phyloP scores from a whole-genome alignment of 2,888 invertebrate genomes.

The Eutolmus rufibarbis region DNA sequence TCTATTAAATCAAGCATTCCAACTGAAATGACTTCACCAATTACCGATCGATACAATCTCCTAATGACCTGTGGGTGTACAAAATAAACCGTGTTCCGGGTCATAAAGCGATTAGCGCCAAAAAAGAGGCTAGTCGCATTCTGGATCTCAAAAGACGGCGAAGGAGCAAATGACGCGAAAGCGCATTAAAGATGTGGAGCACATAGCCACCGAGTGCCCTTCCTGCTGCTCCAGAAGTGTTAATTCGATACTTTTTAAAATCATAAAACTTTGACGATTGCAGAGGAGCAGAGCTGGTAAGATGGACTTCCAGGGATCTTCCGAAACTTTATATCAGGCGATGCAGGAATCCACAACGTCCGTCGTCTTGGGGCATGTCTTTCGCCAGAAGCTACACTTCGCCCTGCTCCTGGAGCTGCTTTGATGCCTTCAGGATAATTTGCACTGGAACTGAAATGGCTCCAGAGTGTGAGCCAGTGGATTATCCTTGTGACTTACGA shows the following conservation, averaged over 20 bases:
- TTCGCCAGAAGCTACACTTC: not conserved
- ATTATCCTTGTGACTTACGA: not conserved
- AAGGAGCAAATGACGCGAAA: not conserved
- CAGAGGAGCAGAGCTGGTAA: not conserved
- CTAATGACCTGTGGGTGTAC: not conserved
- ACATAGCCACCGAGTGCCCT: not conserved
- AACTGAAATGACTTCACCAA: not conserved
- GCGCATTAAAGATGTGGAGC: not conserved
- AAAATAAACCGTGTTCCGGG: not conserved
- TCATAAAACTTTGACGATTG: not conserved
- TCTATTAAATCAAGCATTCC: not conserved
- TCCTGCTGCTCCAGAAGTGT: not conserved
- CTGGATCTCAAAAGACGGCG: not conserved
- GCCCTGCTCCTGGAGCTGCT: not conserved
- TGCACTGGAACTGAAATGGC: not conserved
- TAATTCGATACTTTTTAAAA: not conserved
- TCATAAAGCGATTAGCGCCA: not conserved
- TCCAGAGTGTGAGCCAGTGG: not conserved
- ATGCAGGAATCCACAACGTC: not conserved
- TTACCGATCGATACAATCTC: not conserved
- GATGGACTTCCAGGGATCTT: not conserved
- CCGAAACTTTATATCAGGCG: not conserved
- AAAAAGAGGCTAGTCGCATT: not conserved
- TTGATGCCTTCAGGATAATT: not conserved
- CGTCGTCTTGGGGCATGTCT: not conserved